Conservation (phyloP, 2,113 vertebrate species). For the Leuciscus idus region DNA sequence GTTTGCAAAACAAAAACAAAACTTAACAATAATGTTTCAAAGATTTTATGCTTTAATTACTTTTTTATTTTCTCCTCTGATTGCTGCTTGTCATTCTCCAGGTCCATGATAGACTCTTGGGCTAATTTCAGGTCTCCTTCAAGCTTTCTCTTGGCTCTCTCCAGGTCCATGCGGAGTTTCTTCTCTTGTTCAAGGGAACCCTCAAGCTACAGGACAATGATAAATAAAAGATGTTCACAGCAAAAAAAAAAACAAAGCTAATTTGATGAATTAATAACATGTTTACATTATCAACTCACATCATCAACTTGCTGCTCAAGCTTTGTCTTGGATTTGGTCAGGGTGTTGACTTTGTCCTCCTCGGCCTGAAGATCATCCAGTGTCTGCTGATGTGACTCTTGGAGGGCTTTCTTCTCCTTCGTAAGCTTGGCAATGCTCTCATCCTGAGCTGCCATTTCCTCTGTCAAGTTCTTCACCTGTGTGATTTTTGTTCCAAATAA, state of each 20-base stretch:
- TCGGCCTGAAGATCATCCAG: constrained; percentile 75
- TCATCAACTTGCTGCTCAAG: constrained; percentile 60
- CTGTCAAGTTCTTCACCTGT: no score
- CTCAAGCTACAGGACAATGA: constrained; percentile 27
- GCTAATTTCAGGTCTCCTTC: constrained; percentile 72
- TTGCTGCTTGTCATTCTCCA: constrained; percentile 67
- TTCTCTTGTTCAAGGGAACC: constrained; percentile 70
- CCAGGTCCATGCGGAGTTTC: constrained; percentile 68
- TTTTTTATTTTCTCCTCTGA: constrained; percentile 40
- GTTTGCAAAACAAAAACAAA: background rate
- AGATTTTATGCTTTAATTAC: constrained; percentile 42
- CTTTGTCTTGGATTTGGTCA: constrained; percentile 57
- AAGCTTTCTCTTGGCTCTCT: constrained; percentile 70
- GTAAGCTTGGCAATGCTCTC: constrained; percentile 52
- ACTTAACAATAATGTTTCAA: background rate
- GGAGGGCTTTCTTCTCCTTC: constrained; percentile 65
- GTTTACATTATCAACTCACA: constrained; percentile 21
- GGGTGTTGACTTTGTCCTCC: constrained; percentile 64
- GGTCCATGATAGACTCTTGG: constrained; percentile 67
- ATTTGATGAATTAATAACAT: no score
- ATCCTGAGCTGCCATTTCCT: constrained; percentile 24
- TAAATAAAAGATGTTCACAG: background rate
- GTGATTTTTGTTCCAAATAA: no score
- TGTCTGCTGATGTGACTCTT: constrained; percentile 62
- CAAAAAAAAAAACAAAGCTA: no score